Base-by-base conservation (phyloP, 64 coral and sea anemone species). In the Pocillopora damicornis region DNA sequence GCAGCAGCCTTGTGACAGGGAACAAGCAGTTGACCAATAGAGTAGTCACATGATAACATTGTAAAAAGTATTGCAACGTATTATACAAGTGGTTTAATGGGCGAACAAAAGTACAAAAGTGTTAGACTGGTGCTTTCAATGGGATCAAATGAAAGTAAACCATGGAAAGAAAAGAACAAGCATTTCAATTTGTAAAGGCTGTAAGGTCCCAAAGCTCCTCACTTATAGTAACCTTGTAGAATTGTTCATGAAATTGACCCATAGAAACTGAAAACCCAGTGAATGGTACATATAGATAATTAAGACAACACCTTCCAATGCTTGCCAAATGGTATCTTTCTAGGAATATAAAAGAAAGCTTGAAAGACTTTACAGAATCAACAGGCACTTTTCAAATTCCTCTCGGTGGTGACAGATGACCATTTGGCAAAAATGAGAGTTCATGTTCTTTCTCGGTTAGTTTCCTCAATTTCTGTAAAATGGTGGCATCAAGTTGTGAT, bases 301-400 rank as follows among this genome's bases (percentile, higher is more conserved):
- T 95, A 35, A 76, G 86, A 84, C 26, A 92, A 59, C 86, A 82
- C 78, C 87, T 95, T 60, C 82, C 88, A 78, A 84, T 87, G 77
- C 74, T 95, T 66, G 87, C 89, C 60, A 88, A 88, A 71, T 92
- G 79, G 86, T 95, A 95, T 89, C 79, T 95, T 74, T 87, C 79
- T 56, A 82, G 79, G 80, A 78, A 91, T 26, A 88, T 17, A 36
- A 80, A 89, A 74, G 80, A 92, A 77, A 84, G 79, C 77, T 82
- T 95, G n/a, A 75, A 92, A 81, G 88, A 87, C 74, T 95, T 92
- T 95, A 90, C 90, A 69, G 90, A 92, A 84, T 86, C 89, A 18
- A 90, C 91, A 65, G 94, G 94, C 13, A 95, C 80, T 89, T 95
- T 92, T 88, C 91, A 87, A 67, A 87, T 95, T 87, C 86, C 89